Base-by-base conservation (phyloP, 2,797 vertebrate genomes). In the Brachyalestes nurse region DNA sequence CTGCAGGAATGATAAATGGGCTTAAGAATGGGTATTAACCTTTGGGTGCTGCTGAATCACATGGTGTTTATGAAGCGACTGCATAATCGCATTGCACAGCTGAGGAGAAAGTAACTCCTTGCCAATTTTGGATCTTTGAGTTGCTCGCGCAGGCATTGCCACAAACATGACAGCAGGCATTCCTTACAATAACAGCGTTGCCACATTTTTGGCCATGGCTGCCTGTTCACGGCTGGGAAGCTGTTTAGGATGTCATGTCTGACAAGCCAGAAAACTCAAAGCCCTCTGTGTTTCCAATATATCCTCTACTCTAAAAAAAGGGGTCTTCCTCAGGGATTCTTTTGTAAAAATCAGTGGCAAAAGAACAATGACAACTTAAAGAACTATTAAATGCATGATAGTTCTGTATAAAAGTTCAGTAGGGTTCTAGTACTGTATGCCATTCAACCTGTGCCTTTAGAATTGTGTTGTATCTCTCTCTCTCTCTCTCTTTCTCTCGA, bases 1-100 rank as follows among this genome's bases (percentile, higher is more conserved):
- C 87, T 75, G 86, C 80, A 81, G 75, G 85, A 89, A 87, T 87
- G 86, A 91, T 90, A 91, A 93, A 92, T 80, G 10, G 70, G 60
- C 42, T 85, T 78, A 87, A 90, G 79, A 87, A 89, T 86, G 74
- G 57, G 81, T 75, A 88, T 91, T 87, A 89, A 89, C 89, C 81
- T 88, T 81, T 90, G 40, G 72, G 65, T 83, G 69, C 28, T 57
- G 19, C 28, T 47, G 77, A 82, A 51, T 79, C 72, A 51, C 76
- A 40, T 40, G n/a, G 53, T 81, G 67, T 67, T 83, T 77, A 77
- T 75, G 55, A 77, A 76, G 40, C 65, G 62, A 67, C 47, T 60
- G 67, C 55, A 51, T 85, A 83, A 85, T 75, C 0, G 14, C 25
- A 57, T 79, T 80, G 42, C 73, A 75, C 65, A 75, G 71, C 64